phyloP scores from a whole-genome alignment of 2,797 vertebrate genomes.

The Phoeniculus purpureus region DNA sequence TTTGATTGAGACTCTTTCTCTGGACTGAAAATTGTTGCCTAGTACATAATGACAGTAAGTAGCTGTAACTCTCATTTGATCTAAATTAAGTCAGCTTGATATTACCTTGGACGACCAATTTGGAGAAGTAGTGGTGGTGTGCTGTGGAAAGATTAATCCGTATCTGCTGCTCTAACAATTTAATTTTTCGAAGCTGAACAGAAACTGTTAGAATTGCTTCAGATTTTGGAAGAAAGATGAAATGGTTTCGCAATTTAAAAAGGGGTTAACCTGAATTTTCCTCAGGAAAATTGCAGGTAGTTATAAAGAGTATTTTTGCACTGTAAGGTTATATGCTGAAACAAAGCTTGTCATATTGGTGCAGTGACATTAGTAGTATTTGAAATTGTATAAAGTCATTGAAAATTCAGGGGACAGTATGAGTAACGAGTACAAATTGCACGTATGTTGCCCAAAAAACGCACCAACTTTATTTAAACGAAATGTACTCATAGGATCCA shows the following conservation, averaged over 20 bases:
- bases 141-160: background rate
- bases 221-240: background rate
- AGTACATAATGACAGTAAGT: background rate
- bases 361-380: background rate
- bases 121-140: background rate
- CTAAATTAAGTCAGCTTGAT: background rate
- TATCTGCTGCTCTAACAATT: background rate
- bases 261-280: background rate
- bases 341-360: background rate
- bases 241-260: background rate
- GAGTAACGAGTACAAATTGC: background rate
- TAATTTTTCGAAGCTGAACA: background rate
- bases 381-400: background rate
- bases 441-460: background rate
- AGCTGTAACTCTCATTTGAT: background rate
- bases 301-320: background rate
- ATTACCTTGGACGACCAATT: background rate
- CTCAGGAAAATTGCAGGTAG: background rate
- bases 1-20: background rate
- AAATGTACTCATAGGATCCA: background rate
- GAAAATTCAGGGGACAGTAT: background rate
- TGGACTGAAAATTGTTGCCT: background rate
- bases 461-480: background rate
- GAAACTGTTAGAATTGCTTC: background rate
- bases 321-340: background rate